Conservation (phyloP, 1,140 invertebrate genomes). For the Heliconius congener region DNA sequence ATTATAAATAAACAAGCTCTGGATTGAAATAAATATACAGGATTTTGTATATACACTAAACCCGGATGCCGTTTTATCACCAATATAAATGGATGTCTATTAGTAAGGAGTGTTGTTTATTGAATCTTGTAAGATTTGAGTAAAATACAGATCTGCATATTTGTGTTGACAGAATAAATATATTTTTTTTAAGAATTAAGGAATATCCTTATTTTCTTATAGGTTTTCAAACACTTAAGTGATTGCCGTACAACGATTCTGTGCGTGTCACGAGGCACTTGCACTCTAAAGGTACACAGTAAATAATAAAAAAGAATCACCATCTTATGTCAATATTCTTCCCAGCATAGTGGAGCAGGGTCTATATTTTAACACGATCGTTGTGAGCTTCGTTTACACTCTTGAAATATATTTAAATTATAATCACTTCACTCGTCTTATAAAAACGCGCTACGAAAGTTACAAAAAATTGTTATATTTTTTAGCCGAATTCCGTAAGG, state of each 20-base stretch:
- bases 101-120: background rate
- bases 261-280: background rate
- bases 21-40: conserved; percentile 13
- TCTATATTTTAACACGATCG: no score
- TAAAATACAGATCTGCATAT: background rate
- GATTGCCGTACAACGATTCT: background rate
- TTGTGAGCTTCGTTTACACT: no score
- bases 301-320: background rate
- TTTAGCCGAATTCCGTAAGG: no score
- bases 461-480: no score
- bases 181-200: background rate
- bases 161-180: background rate
- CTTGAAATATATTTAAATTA: background rate
- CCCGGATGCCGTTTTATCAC: conserved; percentile 23
- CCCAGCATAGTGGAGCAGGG: background rate
- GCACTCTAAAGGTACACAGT: background rate
- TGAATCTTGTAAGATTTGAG: background rate
- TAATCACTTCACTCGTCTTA: background rate
- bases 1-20: conserved; percentile 23
- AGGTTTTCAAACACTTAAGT: background rate
- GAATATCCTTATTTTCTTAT: background rate
- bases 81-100: conserved; percentile 6
- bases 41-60: conserved; percentile 13
- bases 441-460: no score
- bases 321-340: background rate